phyloP scores from a whole-genome alignment of 1,140 invertebrate genomes.

The Rhysida immarginata region DNA sequence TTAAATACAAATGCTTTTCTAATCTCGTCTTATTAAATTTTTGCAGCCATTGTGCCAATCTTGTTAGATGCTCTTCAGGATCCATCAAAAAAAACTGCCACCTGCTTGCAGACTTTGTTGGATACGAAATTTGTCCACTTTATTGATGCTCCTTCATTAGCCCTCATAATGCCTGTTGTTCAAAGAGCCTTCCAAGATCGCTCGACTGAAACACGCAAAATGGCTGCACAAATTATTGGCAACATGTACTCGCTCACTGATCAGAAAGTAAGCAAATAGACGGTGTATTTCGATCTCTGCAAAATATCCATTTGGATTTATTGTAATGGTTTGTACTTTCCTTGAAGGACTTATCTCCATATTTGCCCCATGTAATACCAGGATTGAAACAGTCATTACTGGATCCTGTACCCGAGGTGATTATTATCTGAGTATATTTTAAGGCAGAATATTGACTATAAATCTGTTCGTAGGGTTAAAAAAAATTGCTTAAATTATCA shows the following conservation, averaged over 20 bases:
- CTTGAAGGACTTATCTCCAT: slow-evolving; percentile 71
- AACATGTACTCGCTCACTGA: slow-evolving; percentile 99
- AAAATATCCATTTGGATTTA: not conserved
- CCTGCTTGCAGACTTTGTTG: slow-evolving; percentile 75
- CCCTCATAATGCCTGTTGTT: slow-evolving; percentile 97
- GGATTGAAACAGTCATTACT: slow-evolving; percentile 89
- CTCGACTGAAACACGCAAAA: slow-evolving; percentile 92
- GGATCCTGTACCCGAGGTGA: slow-evolving; percentile 92
- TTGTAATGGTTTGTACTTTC: not conserved
- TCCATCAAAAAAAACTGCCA: slow-evolving; percentile 86
- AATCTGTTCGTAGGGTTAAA: too few species aligned
- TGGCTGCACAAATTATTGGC: slow-evolving; percentile 95
- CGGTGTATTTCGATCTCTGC: not conserved
- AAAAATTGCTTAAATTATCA: too few species aligned
- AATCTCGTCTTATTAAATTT: too few species aligned
- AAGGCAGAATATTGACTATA: not conserved
- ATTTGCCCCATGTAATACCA: slow-evolving; percentile 90
- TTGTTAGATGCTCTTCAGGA: slow-evolving; percentile 87
- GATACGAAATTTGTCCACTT: slow-evolving; percentile 99
- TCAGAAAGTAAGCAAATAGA: slow-evolving; percentile 52
- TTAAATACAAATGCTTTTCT: too few species aligned
- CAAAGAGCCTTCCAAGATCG: slow-evolving; percentile 92
- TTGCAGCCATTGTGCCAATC: slow-evolving; percentile 67
- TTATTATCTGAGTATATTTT: slow-evolving; percentile 16
- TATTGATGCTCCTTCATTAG: slow-evolving; percentile 95